phyloP scores from a whole-genome alignment of 2,888 invertebrate genomes.

The Dascillus cervinus region DNA sequence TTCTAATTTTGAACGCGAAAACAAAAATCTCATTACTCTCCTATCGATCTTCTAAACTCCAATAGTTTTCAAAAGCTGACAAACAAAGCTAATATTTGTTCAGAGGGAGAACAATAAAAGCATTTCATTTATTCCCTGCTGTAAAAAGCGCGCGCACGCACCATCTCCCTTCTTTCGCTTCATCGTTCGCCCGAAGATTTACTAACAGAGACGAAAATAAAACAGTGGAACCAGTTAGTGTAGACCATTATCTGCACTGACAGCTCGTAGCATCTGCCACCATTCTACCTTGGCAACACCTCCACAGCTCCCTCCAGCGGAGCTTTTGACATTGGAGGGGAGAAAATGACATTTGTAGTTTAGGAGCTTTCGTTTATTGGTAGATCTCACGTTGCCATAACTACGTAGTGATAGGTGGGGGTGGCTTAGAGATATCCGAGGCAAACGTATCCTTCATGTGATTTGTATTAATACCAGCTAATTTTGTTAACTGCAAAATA shows the following conservation, averaged over 20 bases:
- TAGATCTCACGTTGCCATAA: slow-evolving; percentile 27
- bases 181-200: neutral
- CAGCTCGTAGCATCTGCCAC: slow-evolving; percentile 28
- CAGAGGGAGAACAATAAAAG: slow-evolving; percentile 39
- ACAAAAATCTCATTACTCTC: slow-evolving; percentile 29
- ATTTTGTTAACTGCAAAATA: too few species aligned
- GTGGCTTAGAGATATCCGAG: too few species aligned
- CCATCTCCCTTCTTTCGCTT: slow-evolving; percentile 7
- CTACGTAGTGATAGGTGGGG: slow-evolving; percentile 15
- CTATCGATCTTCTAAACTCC: slow-evolving; percentile 27
- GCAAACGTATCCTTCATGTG: too few species aligned
- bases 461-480: too few species aligned
- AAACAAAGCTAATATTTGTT: slow-evolving; percentile 41
- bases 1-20: too few species aligned
- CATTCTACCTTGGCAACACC: slow-evolving; percentile 26
- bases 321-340: slow-evolving; percentile 13
- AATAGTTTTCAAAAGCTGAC: slow-evolving; percentile 34
- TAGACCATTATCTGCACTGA: slow-evolving; percentile 19
- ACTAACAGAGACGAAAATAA: slow-evolving; percentile 12
- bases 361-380: slow-evolving; percentile 24
- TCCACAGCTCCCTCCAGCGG: slow-evolving; percentile 15
- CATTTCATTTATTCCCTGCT: slow-evolving; percentile 32
- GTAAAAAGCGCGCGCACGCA: slow-evolving; percentile 11
- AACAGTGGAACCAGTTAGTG: too few species aligned
- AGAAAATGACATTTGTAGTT: slow-evolving; percentile 18